Base-by-base conservation (phyloP, 2,113 vertebrate species). In the Aegypius monachus region DNA sequence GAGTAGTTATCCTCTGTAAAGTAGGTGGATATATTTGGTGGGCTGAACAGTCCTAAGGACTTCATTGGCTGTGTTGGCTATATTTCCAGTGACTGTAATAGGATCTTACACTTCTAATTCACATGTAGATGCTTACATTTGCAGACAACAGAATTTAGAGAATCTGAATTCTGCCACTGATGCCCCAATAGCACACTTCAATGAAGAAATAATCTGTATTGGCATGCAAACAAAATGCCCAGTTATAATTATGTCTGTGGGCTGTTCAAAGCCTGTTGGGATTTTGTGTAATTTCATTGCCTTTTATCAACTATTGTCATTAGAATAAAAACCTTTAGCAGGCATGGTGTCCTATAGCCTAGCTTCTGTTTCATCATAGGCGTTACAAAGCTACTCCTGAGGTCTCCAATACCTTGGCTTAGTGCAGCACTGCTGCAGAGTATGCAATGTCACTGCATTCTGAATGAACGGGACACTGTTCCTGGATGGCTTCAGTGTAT, bases 401-500 rank as follows among this genome's bases (percentile, higher is more conserved):
- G 31, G 18, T 70, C 29, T 88, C 18, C 45, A 17, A 47, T 63
- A 36, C 2, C 34, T 75, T 81, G 58, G 10, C 10, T 78, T n/a
- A 59, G 47, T n/a, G 62, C 21, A 83, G 31, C 66, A 45, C 48
- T 68, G 16, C 14, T 80, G 31, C 50, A 75, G 70, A 65, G 8
- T 0, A 1, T 45, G 47, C 50, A 71, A 11, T 48, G 31, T 32
- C 62, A 25, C 58, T 86, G 53, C 52, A 38, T 62, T 79, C 16
- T 31, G n/a, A 42, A 84, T 47, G 36, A 93, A 68, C 0, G 0
- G 52, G 38, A 45, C 0, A 1, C 25, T 38, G 13, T 52, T 61
- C 36, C 48, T 88, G 12, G 50, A 52, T 7, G 32, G 53, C 31
- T 79, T 93, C 20, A 21, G 25, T 8, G 27, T 21, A 38, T 26